Percentiles rank a stretch among this genome's conserved stretches.
Conservation (phyloP, 2,113 vertebrate species). For the Tylochromis polylepis region DNA sequence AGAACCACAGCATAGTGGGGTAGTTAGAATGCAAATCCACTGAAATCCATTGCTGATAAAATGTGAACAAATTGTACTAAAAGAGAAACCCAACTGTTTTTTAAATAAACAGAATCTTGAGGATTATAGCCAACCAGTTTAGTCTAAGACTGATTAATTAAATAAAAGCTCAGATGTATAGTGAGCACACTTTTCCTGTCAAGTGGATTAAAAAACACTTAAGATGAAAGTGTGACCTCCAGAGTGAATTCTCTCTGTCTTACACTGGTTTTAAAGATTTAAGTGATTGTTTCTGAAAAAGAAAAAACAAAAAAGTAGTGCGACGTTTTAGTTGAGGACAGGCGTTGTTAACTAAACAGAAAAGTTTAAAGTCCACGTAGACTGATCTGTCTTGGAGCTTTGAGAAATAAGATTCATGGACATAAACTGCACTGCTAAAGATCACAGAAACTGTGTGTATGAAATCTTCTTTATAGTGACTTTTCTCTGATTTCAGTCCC, state of each 20-base stretch:
- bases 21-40: conserved; percentile 19
- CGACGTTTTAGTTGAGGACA: neutral
- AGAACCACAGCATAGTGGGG: neutral
- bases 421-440: neutral
- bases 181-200: neutral
- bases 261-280: neutral
- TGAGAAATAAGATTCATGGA: neutral
- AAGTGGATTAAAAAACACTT: neutral
- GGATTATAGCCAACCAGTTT: neutral
- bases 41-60: neutral
- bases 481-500: conserved; percentile 3
- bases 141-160: neutral
- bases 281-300: neutral
- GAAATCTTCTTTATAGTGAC: neutral
- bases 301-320: neutral
- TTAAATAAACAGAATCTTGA: neutral
- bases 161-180: neutral
- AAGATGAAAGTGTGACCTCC: neutral
- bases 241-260: neutral
- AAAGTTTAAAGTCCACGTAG: neutral
- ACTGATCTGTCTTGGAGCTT: neutral
- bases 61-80: neutral
- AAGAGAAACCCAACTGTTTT: neutral
- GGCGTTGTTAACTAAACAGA: conserved; percentile 11
- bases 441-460: neutral